Evolutionary conservation across 2,888 invertebrate genomes (phyloP).

Genomic region (Nasonovia ribisnigri): DNA sequence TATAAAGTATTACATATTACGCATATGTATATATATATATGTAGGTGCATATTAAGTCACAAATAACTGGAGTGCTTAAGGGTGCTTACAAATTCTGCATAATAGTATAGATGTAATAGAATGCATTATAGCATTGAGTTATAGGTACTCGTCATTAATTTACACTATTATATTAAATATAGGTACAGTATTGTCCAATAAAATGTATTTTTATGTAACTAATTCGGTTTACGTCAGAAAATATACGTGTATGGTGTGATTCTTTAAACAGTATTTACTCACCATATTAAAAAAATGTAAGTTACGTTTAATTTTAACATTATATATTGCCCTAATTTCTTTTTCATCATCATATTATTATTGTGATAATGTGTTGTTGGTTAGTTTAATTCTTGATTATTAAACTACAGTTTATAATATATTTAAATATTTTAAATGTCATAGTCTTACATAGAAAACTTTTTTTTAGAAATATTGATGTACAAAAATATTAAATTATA

Average conservation of each 20-base stretch:
- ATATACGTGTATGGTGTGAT: neutral
- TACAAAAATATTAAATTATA: neutral
- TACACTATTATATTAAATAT: no score
- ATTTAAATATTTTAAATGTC: neutral
- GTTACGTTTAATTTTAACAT: neutral
- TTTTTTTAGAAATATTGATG: neutral
- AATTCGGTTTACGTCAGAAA: neutral
- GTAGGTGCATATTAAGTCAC: neutral
- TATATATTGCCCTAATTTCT: neutral
- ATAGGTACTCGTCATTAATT: no score
- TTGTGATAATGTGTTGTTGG: neutral
- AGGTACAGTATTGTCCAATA: neutral
- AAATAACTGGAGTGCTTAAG: neutral
- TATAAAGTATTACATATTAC: neutral
- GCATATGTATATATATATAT: neutral
- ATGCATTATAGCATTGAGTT: no score
- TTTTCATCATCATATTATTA: neutral
- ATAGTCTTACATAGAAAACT: neutral
- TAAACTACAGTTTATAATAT: neutral
- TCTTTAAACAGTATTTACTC: neutral
- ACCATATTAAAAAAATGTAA: neutral
- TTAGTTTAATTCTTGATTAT: neutral
- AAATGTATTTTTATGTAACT: conserved; percentile 1
- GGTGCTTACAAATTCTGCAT: neutral
- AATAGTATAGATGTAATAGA: neutral